Base-by-base conservation (phyloP, 2,797 vertebrate genomes). In the Urosaurus nigricauda region DNA sequence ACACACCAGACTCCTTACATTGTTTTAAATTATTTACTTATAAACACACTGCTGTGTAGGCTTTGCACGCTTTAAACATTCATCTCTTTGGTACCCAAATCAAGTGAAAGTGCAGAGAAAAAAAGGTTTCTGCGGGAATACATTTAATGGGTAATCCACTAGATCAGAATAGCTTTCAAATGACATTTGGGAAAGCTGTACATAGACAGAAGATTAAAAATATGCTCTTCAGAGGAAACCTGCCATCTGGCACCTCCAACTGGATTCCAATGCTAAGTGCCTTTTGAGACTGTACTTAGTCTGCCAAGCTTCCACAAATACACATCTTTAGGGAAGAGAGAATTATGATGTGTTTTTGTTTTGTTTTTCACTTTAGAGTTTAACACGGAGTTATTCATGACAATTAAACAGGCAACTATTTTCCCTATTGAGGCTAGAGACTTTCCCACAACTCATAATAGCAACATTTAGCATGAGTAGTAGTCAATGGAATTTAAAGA, bases 301-400 rank as follows among this genome's bases (percentile, higher is more conserved):
- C 83, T 83, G 92, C 95, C 94, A 95, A 83, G 95, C 96, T 95
- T 95, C 93, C 94, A 92, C 29, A 85, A 95, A 96, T 95, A 92
- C 96, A 93, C 94, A 90, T 96, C 94, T 96, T 96, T 95, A 96
- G 96, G 96, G 96, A 97, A 97, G 91, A 94, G 92, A 91, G 94
- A 94, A 90, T 94, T 92, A 96, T 96, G 96, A 94, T 93, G 63
- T 43, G 63, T 51, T 84, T 14, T 96, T 97, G 35, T 58, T 80
- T 87, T 80, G 47, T 63, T 96, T 94, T 80, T 58, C 35, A 85
- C 53, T 95, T 93, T 91, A 84, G 91, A 94, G 89, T 75, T 70
- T 84, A 92, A 92, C 94, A 89, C 92, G 93, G 92, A 94, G 93
- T 91, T 95, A 95, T 96, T 94, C 94, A 96, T 90, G 81, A 95